phyloP scores from a whole-genome alignment of 1,140 invertebrate genomes.

The Hylaeus anthracinus region DNA sequence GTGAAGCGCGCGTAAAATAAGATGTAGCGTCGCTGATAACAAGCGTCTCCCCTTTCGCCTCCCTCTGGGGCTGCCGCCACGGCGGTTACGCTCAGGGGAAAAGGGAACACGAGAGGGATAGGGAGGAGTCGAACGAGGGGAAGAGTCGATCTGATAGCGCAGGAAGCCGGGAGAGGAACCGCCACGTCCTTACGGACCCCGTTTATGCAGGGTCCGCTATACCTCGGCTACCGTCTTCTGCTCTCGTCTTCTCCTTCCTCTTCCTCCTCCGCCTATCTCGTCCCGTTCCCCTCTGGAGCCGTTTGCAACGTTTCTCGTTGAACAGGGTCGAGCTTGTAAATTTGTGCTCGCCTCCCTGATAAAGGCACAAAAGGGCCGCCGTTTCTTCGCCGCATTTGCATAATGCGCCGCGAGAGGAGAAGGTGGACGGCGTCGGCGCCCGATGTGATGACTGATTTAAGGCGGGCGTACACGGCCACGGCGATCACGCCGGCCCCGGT shows the following conservation, averaged over 20 bases:
- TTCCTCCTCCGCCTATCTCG: not conserved
- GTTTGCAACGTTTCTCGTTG: slow-evolving; percentile 46
- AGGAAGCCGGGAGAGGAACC: slow-evolving; percentile 43
- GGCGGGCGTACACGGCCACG: not conserved
- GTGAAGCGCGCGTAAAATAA: slow-evolving; percentile 80
- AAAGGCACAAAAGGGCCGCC: slow-evolving; percentile 70
- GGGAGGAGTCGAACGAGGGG: slow-evolving; percentile 43
- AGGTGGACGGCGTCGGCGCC: slow-evolving; percentile 23
- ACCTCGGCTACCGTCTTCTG: slow-evolving; percentile 52
- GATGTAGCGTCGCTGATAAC: slow-evolving; percentile 81
- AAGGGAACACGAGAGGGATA: slow-evolving; percentile 24
- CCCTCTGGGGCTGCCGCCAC: not conserved
- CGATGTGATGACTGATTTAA: slow-evolving; percentile 64
- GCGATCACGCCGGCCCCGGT: not conserved
- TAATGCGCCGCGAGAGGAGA: slow-evolving; percentile 50
- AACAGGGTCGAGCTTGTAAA: slow-evolving; percentile 71
- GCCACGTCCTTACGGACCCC: slow-evolving; percentile 48
- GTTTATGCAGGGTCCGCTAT: slow-evolving; percentile 7
- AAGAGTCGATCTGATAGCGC: slow-evolving; percentile 63
- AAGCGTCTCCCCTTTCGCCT: slow-evolving; percentile 53
- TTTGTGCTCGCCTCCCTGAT: slow-evolving; percentile 72
- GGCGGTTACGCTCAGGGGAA: slow-evolving; percentile 3
- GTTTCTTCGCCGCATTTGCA: slow-evolving; percentile 58
- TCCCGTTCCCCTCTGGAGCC: not conserved
- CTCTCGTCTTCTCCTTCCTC: slow-evolving; percentile 14